Base-by-base conservation (phyloP, 2,888 invertebrate species). In the Heterodera filipjevi region DNA sequence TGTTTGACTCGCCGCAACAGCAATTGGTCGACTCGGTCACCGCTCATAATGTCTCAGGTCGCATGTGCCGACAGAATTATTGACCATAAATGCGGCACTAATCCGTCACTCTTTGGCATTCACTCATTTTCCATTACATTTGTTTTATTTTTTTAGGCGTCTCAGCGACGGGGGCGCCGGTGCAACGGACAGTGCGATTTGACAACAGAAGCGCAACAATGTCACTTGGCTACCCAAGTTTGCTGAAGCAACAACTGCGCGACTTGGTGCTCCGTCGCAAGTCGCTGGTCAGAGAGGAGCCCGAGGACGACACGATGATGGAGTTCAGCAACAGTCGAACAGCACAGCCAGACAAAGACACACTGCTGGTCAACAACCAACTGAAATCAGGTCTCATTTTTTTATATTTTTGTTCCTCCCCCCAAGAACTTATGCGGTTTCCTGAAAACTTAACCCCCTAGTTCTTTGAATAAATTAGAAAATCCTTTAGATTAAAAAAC, bases 161-260 rank as follows among this genome's bases (percentile, higher is more conserved):
- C 22, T 30, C 73, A 32, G 64, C 49, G 27, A 44, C 75, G 14
- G 27, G 59, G 10, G 59, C 46, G 44, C 22, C 39, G 44, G 14
- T 44, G 39, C 70, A 77, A 35, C 46, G 49, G 59, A 72, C 59
- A 27, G 71, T 74, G 49, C 73, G 81, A 30, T 81, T 81, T 64
- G 80, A 81, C 73, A 81, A 32, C 16, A 77, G 77, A 16, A 70
- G 73, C 12, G n/a, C 53, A 53, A 66, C 75, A 27, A 66, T 68
- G 68, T 81, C 81, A 44, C 85, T 82, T 64, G 86, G 84, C 70
- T 86, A 87, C 77, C 87, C 87, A 33, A 85, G 85, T 27, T 82
- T 89, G 35, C 83, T 89, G 46, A 89, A 89, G 76, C 89, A 89
- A 79, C 89, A 89, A 81, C 82, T 89, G 70, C 78, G 89, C 27